phyloP scores from a whole-genome alignment of 2,888 invertebrate species.

The Coelinius sp. region DNA sequence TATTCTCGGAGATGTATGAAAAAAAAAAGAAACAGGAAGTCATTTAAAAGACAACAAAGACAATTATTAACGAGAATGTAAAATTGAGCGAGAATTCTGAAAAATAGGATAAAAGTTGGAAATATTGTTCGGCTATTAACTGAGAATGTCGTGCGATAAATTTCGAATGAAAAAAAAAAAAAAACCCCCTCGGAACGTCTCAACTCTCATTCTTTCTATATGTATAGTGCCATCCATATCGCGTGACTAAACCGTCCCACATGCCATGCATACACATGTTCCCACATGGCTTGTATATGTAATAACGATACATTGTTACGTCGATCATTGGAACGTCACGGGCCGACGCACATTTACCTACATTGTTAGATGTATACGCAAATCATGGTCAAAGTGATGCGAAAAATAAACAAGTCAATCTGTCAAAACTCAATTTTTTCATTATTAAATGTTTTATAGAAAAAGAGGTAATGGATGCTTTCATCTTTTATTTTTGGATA shows the following conservation, averaged over 20 bases:
- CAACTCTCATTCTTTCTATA: conserved; percentile 16
- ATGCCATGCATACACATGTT: conserved; percentile 22
- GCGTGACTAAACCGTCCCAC: conserved; percentile 21
- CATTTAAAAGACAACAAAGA: neutral
- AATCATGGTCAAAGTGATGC: conserved; percentile 16
- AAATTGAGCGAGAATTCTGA: neutral
- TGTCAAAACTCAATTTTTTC: conserved; percentile 8
- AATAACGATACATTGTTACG: conserved; percentile 44
- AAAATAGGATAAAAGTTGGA: neutral
- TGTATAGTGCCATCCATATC: conserved; percentile 15
- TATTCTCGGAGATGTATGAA: neutral
- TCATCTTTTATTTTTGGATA: conserved; percentile 5
- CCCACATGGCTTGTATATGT: conserved; percentile 25
- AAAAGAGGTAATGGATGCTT: conserved; percentile 3
- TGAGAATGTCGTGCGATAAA: conserved; percentile 3
- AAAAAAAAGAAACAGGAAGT: conserved; percentile 10
- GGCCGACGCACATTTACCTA: conserved; percentile 44
- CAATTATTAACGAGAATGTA: neutral
- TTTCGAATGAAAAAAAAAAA: neutral
- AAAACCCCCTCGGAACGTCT: conserved; percentile 8
- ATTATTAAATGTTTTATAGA: neutral
- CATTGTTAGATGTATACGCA: conserved; percentile 38
- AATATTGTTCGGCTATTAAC: conserved; percentile 7
- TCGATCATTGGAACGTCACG: conserved; percentile 44
- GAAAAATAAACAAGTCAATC: conserved; percentile 7